Percentiles rank a stretch among this genome's conserved stretches.
phyloP scores from a whole-genome alignment of 2,797 vertebrate species.

The Mycteria americana region DNA sequence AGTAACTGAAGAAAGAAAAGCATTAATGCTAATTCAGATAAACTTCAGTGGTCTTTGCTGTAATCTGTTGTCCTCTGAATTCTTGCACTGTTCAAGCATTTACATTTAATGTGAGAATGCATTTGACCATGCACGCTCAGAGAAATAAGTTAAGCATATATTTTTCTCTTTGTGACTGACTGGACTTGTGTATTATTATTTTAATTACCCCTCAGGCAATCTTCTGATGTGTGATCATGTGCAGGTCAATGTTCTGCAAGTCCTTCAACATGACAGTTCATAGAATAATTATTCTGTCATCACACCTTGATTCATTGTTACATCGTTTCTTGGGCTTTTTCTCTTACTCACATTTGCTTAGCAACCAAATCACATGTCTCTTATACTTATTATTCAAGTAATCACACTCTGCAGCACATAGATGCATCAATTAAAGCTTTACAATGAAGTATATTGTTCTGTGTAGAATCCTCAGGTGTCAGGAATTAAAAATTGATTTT shows the following conservation, averaged over 20 bases:
- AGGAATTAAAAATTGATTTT: conserved; percentile 56
- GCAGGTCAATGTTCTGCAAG: conserved; percentile 63
- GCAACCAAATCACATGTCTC: conserved; percentile 54
- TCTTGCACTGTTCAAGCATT: conserved; percentile 36
- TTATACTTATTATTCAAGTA: conserved; percentile 66
- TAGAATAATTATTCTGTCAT: conserved; percentile 66
- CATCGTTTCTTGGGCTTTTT: conserved; percentile 51
- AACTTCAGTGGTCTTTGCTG: conserved; percentile 43
- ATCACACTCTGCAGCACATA: conserved; percentile 59
- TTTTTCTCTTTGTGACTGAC: conserved; percentile 28
- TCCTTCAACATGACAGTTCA: conserved; percentile 68
- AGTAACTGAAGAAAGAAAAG: conserved; percentile 29
- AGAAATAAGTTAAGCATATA: not conserved
- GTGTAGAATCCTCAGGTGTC: conserved; percentile 57
- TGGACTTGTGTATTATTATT: conserved; percentile 48
- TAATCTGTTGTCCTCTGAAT: conserved; percentile 20
- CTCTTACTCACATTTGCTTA: conserved; percentile 58
- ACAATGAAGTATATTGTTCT: conserved; percentile 69
- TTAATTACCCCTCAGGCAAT: conserved; percentile 73
- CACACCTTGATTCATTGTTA: conserved; percentile 64
- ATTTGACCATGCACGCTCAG: not conserved
- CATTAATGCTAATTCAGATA: conserved; percentile 55
- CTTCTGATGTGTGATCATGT: conserved; percentile 45
- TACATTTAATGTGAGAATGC: conserved; percentile 14
- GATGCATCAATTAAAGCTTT: conserved; percentile 70